Conservation (phyloP, 1,140 invertebrate genomes). For the Drosophila ananassae region DNA sequence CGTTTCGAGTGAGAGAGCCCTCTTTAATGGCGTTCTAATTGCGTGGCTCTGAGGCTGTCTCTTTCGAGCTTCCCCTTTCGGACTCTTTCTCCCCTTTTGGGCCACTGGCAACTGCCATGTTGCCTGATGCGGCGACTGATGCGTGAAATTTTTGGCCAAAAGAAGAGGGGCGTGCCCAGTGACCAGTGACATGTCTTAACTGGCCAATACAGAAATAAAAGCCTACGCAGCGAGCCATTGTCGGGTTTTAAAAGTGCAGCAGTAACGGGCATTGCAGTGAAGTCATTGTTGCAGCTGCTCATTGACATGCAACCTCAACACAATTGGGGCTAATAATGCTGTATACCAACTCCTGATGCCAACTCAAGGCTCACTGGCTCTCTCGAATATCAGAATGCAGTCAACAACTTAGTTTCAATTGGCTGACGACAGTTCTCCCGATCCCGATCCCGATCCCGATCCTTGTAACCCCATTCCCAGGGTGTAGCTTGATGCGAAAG, state of each 20-base stretch:
- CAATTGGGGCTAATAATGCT: no score
- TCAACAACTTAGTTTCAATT: not conserved
- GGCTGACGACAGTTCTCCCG: conserved; percentile 13
- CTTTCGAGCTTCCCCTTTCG: not conserved
- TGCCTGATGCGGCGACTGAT: conserved; percentile 13
- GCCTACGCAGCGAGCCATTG: conserved; percentile 63
- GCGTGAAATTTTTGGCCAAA: conserved; percentile 57
- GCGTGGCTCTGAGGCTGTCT: conserved; percentile 3
- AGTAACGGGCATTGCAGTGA: not conserved
- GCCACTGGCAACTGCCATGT: no score
- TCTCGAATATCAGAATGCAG: no score
- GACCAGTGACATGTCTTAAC: conserved; percentile 78
- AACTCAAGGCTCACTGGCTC: not conserved
- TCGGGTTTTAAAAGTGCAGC: conserved; percentile 28
- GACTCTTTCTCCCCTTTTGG: not conserved
- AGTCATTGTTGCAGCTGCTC: conserved; percentile 23
- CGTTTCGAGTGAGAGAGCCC: conserved; percentile 30
- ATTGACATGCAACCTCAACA: conserved; percentile 7
- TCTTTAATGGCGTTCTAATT: conserved; percentile 58
- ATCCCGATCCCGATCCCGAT: conserved; percentile 16
- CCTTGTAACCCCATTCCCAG: conserved; percentile 65
- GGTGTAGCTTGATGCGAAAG: conserved; percentile 37
- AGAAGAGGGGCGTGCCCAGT: conserved; percentile 64
- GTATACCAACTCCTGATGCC: no score
- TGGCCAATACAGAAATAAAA: conserved; percentile 68